Conservation (phyloP, 2,797 vertebrate species). For the Zalophus californianus region DNA sequence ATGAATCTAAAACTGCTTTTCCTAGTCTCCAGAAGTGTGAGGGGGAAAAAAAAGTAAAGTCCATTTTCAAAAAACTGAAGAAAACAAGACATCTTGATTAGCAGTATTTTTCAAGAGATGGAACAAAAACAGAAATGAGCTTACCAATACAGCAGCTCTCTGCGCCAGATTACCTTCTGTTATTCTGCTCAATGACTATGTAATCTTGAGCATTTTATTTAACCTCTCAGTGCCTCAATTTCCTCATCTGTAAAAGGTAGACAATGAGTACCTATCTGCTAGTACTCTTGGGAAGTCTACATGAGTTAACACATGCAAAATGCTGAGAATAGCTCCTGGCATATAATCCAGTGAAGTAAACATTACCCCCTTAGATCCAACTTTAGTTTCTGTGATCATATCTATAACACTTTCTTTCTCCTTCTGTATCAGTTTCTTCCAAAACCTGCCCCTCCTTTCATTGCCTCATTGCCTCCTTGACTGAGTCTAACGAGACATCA, state of each 20-base stretch:
- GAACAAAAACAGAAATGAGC: constrained; percentile 20
- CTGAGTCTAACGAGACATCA: not conserved
- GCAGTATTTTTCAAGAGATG: not conserved
- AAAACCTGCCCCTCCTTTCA: not conserved
- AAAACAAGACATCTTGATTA: not conserved
- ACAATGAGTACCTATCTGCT: not conserved
- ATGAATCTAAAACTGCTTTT: constrained; percentile 11
- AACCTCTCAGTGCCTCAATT: not conserved
- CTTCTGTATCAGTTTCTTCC: not conserved
- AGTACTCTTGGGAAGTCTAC: not conserved
- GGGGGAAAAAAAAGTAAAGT: not conserved
- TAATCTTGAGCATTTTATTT: not conserved
- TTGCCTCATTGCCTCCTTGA: not conserved
- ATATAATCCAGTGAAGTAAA: not conserved
- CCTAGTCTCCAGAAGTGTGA: not conserved
- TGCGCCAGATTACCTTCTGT: not conserved
- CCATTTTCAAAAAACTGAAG: not conserved
- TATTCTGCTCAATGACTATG: not conserved
- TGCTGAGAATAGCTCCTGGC: not conserved
- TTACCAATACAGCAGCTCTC: not conserved
- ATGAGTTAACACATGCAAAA: not conserved
- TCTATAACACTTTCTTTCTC: not conserved
- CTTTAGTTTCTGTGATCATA: not conserved
- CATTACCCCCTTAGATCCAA: not conserved
- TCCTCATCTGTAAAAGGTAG: not conserved